Conservation (phyloP, 2,113 vertebrate genomes). For the Maccullochella peelii region DNA sequence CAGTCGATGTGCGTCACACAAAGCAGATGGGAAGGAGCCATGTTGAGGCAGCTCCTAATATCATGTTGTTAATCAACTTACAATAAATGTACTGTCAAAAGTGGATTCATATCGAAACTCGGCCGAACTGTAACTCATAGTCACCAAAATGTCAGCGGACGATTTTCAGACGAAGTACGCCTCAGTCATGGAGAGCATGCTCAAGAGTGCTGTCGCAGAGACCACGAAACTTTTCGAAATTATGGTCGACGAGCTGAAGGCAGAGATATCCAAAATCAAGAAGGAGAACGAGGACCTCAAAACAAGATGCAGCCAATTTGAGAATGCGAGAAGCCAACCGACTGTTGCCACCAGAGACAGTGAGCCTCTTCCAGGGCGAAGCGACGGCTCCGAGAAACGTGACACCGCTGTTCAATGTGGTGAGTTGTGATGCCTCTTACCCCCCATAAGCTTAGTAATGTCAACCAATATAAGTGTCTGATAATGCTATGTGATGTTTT, state of each 20-base stretch:
- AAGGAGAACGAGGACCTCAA: constrained; percentile 78
- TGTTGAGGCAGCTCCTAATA: constrained; percentile 29
- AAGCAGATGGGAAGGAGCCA: constrained; percentile 52
- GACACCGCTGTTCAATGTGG: constrained; percentile 82
- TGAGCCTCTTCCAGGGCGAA: background rate
- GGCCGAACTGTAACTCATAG: background rate
- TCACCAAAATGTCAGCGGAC: constrained; percentile 65
- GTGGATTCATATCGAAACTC: accelerated
- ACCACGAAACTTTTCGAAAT: constrained; percentile 82
- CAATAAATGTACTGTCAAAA: background rate
- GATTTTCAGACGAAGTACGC: constrained; percentile 77
- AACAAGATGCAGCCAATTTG: constrained; percentile 59
- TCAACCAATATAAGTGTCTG: accelerated
- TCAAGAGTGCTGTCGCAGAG: constrained; percentile 76
- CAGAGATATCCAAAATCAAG: constrained; percentile 74
- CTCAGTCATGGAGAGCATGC: constrained; percentile 77
- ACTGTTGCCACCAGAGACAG: background rate
- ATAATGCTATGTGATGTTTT: background rate
- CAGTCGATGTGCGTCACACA: constrained; percentile 56
- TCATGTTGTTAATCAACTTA: background rate
- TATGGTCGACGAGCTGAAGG: constrained; percentile 77
- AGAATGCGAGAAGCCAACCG: constrained; percentile 3
- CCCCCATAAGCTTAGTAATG: too few species aligned
- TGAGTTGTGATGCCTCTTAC: constrained; percentile 48
- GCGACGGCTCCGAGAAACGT: constrained; percentile 28